phyloP scores from a whole-genome alignment of 2,113 vertebrate species.

The Trachemys scripta region DNA sequence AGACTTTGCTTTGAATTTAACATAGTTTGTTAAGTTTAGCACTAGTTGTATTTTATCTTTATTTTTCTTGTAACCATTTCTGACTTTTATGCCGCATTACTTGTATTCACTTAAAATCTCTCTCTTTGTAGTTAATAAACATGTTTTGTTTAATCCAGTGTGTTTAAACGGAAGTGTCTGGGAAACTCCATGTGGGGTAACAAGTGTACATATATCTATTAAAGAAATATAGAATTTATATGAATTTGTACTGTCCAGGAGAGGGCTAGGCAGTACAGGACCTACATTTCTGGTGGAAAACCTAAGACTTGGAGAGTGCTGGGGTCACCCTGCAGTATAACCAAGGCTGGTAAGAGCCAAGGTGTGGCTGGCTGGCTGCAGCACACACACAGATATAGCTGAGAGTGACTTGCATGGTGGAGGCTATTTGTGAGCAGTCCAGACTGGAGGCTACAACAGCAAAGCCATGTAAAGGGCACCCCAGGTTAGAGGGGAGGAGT shows the following conservation, averaged over 20 bases:
- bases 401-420: too few species aligned
- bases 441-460: neutral
- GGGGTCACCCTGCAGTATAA: too few species aligned
- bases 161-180: neutral
- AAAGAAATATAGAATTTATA: neutral
- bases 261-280: neutral
- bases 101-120: neutral
- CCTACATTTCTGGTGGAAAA: neutral
- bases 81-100: neutral
- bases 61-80: neutral
- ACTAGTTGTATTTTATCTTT: neutral
- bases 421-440: neutral
- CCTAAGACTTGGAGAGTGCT: too few species aligned
- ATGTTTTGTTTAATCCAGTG: neutral
- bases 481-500: neutral
- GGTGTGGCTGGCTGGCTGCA: too few species aligned
- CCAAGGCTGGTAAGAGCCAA: too few species aligned
- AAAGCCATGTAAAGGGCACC: neutral
- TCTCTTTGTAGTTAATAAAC: neutral
- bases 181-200: neutral
- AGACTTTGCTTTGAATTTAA: neutral
- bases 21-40: neutral
- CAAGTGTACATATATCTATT: neutral
- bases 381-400: too few species aligned
- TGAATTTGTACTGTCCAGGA: neutral